Evolutionary conservation across 1,140 invertebrate genomes (phyloP).

Genomic region (Epicauta chinensis): DNA sequence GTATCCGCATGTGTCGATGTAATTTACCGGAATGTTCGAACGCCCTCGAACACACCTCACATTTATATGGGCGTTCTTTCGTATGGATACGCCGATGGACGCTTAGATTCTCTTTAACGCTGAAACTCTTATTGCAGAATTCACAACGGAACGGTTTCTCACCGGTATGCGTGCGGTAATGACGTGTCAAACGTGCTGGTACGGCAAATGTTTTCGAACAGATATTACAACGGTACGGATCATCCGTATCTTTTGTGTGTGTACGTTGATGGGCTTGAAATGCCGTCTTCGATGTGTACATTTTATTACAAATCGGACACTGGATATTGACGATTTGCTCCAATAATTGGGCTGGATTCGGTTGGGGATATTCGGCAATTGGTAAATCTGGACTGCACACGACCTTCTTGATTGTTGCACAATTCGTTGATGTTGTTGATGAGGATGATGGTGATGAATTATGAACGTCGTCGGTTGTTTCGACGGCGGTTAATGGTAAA

Average conservation of each 20-base stretch:
- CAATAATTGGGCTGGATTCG: neutral
- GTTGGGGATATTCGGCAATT: slow-evolving; percentile 14
- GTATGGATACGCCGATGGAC: slow-evolving; percentile 89
- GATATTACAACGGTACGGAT: slow-evolving; percentile 82
- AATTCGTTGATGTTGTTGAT: neutral
- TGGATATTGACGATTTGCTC: slow-evolving; percentile 31
- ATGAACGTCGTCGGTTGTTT: slow-evolving; percentile 26
- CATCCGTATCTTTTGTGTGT: slow-evolving; percentile 55
- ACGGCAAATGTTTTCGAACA: slow-evolving; percentile 90
- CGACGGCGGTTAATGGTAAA: slow-evolving; percentile 36
- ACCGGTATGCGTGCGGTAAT: slow-evolving; percentile 87
- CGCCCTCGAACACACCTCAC: slow-evolving; percentile 82
- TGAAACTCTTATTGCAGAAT: slow-evolving; percentile 87
- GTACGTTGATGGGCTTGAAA: slow-evolving; percentile 54
- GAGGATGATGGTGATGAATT: no score
- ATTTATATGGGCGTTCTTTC: slow-evolving; percentile 80
- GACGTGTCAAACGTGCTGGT: slow-evolving; percentile 81
- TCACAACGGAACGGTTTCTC: slow-evolving; percentile 65
- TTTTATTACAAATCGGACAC: slow-evolving; percentile 54
- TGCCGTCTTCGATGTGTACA: slow-evolving; percentile 52
- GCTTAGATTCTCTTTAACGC: slow-evolving; percentile 86
- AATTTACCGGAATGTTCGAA: slow-evolving; percentile 91
- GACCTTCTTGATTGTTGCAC: slow-evolving; percentile 36
- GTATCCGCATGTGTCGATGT: slow-evolving; percentile 87
- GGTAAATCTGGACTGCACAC: slow-evolving; percentile 42